Base-by-base conservation (phyloP, 1,140 invertebrate species). In the Dendrolimus punctatus region DNA sequence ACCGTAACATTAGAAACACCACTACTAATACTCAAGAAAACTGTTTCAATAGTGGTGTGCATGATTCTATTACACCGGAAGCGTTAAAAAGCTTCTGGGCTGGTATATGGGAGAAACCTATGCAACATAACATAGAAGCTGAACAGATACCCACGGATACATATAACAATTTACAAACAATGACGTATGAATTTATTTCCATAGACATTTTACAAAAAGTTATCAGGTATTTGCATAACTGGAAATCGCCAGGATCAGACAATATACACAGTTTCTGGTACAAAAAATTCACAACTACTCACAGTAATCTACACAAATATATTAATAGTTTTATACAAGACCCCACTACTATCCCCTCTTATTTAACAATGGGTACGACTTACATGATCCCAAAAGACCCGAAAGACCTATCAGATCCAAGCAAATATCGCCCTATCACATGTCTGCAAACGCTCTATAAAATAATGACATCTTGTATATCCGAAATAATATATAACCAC, bases 371-470 rank as follows among this genome's bases (percentile, higher is more conserved):
- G 6, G 64, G 56, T 9, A 57, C 7, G 37, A 71, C 60, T 6
- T 64, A 68, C 50, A 36, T 66, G 7, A 58, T 54, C 36, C 58
- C 66, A 5, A 71, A 71, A 62, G 55, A 59, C n/a, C 39, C 23
- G 36, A n/a, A n/a, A n/a, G 48, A 62, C 43, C 53, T 48, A n/a
- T 44, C 49, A 6, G 53, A 70, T 40, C 60, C 68, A 37, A 46
- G 46, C 6, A 66, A 66, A 39, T 64, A 58, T 47, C 46, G 68
- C 39, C 65, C 68, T 37, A 68, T 71, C n/a, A 71, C 68, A 6
- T 68, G 66, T 40, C 48, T 68, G 0, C 60, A 48, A 23, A 68
- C 62, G 4, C 10, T 71, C 1, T 71, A 71, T 45, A 71, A 50
- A 54, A 50, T 61, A 69, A 43, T 43, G 46, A 53, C 45, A 50